Conservation (phyloP, 2,888 invertebrate genomes). For the Polia nebulosa region DNA sequence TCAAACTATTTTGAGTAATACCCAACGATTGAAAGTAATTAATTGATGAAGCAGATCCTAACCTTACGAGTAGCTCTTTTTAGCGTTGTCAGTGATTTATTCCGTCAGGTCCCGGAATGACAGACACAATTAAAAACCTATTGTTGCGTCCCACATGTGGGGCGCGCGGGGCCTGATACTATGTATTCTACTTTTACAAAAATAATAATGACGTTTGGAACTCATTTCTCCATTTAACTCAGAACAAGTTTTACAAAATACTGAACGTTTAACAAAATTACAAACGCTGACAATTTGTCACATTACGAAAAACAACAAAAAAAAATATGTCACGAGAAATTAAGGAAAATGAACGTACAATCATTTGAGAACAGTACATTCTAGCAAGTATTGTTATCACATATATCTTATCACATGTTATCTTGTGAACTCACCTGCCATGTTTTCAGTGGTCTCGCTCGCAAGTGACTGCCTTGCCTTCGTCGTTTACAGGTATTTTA, state of each 20-base stretch:
- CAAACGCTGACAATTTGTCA: constrained; percentile 22
- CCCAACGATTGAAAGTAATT: background rate
- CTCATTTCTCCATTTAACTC: constrained; percentile 11
- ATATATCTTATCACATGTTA: constrained; percentile 54
- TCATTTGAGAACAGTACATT: constrained; percentile 50
- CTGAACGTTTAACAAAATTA: constrained; percentile 21
- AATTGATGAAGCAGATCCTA: constrained; percentile 4
- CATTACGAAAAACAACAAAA: constrained; percentile 31
- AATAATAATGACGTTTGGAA: background rate
- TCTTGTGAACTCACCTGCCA: constrained; percentile 76
- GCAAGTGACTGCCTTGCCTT: constrained; percentile 61
- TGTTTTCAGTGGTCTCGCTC: constrained; percentile 64
- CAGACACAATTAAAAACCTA: too few relatives aligned
- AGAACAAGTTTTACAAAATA: constrained; percentile 7
- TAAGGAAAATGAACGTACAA: constrained; percentile 18
- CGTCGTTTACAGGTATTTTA: constrained; percentile 64
- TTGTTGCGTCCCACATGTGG: too few relatives aligned
- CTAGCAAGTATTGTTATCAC: constrained; percentile 60
- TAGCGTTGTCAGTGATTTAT: too few relatives aligned
- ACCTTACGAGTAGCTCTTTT: background rate
- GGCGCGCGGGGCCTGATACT: too few relatives aligned
- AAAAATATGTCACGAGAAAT: constrained; percentile 40
- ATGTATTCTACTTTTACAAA: constrained; percentile 5
- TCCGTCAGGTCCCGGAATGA: too few relatives aligned
- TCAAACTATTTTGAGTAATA: background rate